Conservation (phyloP, 2,888 invertebrate genomes). For the Epistrophella euchroma region DNA sequence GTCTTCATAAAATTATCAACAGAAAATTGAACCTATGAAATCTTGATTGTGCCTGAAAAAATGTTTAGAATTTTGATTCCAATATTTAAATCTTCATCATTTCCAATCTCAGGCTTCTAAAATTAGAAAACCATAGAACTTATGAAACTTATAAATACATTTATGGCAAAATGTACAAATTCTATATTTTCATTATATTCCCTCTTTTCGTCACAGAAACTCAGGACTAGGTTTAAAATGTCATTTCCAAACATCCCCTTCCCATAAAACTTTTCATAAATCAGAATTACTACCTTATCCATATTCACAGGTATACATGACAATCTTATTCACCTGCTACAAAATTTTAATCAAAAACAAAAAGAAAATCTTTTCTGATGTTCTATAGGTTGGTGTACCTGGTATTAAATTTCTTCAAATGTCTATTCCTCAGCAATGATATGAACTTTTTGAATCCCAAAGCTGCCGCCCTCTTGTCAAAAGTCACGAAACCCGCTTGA, state of each 20-base stretch:
- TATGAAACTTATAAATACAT: not conserved
- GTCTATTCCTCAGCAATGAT: slow-evolving; percentile 11
- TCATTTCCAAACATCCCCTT: slow-evolving; percentile 9
- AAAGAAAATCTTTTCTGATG: slow-evolving; percentile 26
- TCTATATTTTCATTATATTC: not conserved
- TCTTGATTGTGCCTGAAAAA: too few relatives aligned
- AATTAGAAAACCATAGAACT: not conserved
- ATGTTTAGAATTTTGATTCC: too few relatives aligned
- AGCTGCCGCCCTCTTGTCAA: slow-evolving; percentile 16
- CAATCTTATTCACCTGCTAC: slow-evolving; percentile 37
- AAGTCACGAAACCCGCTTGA: slow-evolving; percentile 29
- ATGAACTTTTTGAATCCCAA: slow-evolving; percentile 17
- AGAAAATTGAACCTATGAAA: too few relatives aligned
- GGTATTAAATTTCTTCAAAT: not conserved
- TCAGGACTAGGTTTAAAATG: not conserved
- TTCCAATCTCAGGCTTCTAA: not conserved
- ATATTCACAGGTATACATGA: not conserved
- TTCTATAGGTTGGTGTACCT: not conserved
- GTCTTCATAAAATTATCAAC: too few relatives aligned
- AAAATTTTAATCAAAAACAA: slow-evolving; percentile 26
- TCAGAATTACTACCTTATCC: not conserved
- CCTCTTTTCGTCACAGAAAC: not conserved
- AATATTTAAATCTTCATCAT: not conserved
- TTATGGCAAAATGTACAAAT: not conserved
- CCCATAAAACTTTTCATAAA: slow-evolving; percentile 21